phyloP scores from a whole-genome alignment of 2,888 invertebrate genomes.

The Gastrophysa polygoni region DNA sequence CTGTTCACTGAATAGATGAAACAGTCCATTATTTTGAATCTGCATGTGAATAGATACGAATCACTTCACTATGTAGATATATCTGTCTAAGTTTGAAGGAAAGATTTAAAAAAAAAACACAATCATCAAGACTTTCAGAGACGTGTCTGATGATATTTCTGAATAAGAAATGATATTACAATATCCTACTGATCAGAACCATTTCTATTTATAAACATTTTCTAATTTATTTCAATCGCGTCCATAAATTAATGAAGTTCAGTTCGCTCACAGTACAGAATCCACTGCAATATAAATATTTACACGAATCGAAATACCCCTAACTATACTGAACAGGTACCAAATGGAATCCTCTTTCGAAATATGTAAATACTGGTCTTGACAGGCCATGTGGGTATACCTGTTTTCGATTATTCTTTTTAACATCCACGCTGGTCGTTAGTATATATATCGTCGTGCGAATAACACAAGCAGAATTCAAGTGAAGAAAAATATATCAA shows the following conservation, averaged over 20 bases:
- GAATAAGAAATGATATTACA: too few species aligned
- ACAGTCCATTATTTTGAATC: too few species aligned
- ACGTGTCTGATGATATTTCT: too few species aligned
- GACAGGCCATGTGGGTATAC: slow-evolving; percentile 15
- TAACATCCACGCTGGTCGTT: background rate
- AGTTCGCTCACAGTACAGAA: background rate
- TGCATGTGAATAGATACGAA: too few species aligned
- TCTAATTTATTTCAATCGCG: slow-evolving; percentile 1
- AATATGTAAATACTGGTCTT: slow-evolving; percentile 21
- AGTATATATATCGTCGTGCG: background rate
- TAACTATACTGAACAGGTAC: slow-evolving; percentile 20
- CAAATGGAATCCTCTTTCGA: slow-evolving; percentile 15
- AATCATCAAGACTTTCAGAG: too few species aligned
- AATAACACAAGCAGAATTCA: too few species aligned
- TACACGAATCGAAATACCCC: slow-evolving; percentile 12
- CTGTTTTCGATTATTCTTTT: slow-evolving; percentile 19
- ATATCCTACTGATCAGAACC: too few species aligned
- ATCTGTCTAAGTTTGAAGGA: too few species aligned
- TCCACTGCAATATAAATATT: slow-evolving; percentile 22
- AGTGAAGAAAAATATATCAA: too few species aligned
- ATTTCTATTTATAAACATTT: background rate
- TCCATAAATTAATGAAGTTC: background rate
- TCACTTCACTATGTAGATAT: too few species aligned
- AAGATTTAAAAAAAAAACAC: too few species aligned
- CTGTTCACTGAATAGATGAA: too few species aligned